Evolutionary conservation across 2,113 vertebrate genomes (phyloP).

Genomic region (Tretioscincus oriximinensis): DNA sequence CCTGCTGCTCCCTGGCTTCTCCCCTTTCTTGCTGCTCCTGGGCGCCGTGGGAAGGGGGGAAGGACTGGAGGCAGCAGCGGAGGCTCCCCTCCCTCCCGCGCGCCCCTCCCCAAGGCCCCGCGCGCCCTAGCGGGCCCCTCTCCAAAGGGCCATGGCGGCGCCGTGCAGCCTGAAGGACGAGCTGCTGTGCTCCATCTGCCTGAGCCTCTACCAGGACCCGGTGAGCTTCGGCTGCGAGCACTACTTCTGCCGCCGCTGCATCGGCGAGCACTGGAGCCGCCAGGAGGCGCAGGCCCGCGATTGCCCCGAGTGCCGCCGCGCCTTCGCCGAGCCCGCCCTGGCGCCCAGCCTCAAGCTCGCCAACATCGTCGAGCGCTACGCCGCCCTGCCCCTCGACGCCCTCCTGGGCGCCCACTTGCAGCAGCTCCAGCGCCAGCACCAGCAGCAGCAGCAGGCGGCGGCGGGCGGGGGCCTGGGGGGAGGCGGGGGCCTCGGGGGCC

Average conservation of each 20-base stretch:
- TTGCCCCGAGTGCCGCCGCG: constrained; percentile 94
- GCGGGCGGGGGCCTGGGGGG: not conserved
- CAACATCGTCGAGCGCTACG: constrained; percentile 97
- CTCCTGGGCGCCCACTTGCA: constrained; percentile 74
- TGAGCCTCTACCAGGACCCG: constrained; percentile 97
- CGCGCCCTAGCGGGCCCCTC: not conserved
- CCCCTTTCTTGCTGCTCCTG: too few relatives aligned
- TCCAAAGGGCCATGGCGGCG: constrained; percentile 67
- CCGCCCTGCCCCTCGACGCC: constrained; percentile 93
- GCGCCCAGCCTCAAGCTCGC: constrained; percentile 95
- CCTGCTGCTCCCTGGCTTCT: not conserved
- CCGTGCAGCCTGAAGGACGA: constrained; percentile 97
- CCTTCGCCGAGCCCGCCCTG: constrained; percentile 87
- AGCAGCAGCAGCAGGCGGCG: constrained; percentile 74
- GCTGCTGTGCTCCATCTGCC: constrained; percentile 97
- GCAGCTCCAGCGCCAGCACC: not conserved
- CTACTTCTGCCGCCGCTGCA: constrained; percentile 97
- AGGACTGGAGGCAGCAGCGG: not conserved
- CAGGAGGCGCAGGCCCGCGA: constrained; percentile 90
- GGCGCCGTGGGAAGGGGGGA: not conserved
- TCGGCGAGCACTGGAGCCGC: constrained; percentile 95
- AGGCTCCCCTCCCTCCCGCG: too few relatives aligned
- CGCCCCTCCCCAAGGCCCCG: too few relatives aligned
- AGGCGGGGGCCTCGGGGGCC: not conserved
- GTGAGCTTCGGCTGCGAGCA: constrained; percentile 97